Conservation (phyloP, 2,797 vertebrate species). For the Characodon lateralis region DNA sequence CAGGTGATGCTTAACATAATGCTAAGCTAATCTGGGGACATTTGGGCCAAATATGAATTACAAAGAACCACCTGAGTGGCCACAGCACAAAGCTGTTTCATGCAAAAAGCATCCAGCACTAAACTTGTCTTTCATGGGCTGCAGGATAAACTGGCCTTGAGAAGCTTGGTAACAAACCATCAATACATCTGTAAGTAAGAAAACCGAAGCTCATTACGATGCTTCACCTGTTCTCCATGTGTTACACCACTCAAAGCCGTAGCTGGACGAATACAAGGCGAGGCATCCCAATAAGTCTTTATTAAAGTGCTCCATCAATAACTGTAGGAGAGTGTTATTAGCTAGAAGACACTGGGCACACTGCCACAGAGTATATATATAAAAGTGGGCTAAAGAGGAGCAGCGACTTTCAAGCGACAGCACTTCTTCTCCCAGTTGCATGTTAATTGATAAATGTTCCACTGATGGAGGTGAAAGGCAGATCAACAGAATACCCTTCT, state of each 20-base stretch:
- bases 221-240: conserved; percentile 1
- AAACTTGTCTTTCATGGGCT: neutral
- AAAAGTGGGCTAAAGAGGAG: conserved; percentile 31
- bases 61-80: no score
- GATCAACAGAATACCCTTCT: conserved; percentile 2
- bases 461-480: conserved; percentile 25
- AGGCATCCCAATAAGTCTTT: conserved; percentile 26
- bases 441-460: conserved; percentile 41
- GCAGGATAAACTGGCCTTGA: conserved; percentile 7
- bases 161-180: conserved; percentile 2
- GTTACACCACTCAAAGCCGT: conserved; percentile 18
- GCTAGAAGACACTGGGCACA: conserved; percentile 39
- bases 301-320: conserved; percentile 30
- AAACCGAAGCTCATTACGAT: conserved; percentile 27
- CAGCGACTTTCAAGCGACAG: conserved; percentile 51
- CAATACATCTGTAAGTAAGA: conserved; percentile 13
- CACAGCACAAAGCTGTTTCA: neutral
- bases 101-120: neutral
- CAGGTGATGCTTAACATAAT: neutral
- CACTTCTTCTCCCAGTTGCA: conserved; percentile 15
- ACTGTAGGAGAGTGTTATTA: conserved; percentile 35
- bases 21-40: neutral
- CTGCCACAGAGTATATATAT: conserved; percentile 37
- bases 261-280: conserved; percentile 8
- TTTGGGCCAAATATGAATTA: no score